Evolutionary conservation across 2,797 vertebrate genomes (phyloP).

Genomic region (Graptemys geographica): DNA sequence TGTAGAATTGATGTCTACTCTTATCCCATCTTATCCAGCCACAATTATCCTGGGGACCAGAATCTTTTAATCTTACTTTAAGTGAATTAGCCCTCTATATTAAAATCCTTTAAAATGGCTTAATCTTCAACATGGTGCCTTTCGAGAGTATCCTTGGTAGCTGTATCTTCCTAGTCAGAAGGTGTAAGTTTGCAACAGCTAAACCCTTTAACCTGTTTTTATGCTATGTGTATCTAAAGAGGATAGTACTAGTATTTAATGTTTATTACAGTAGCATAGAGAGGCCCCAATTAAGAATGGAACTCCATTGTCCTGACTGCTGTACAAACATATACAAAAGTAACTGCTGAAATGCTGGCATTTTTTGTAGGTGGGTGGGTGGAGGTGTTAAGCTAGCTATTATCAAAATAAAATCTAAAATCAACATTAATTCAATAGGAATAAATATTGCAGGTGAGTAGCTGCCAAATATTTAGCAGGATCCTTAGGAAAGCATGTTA

Average conservation of each 20-base stretch:
- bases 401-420: background rate
- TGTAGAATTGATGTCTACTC: background rate
- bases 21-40: background rate
- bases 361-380: background rate
- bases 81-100: background rate
- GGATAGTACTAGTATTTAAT: background rate
- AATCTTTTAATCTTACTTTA: background rate
- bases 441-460: background rate
- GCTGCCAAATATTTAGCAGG: background rate
- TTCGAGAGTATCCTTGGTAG: background rate
- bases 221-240: background rate
- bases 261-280: background rate
- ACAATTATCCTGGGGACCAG: background rate
- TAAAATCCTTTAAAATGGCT: background rate
- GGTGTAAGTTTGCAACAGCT: background rate
- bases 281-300: background rate
- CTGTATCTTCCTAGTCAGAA: background rate
- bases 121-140: background rate
- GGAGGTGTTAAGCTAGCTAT: accelerated
- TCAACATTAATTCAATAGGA: background rate
- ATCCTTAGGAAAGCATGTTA: background rate
- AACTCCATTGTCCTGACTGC: background rate
- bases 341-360: background rate
- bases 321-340: background rate
- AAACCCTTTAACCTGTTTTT: background rate